Percentiles rank a stretch among this genome's conserved stretches.
Evolutionary conservation across 2,888 invertebrate genomes (phyloP).

Genomic region (Cosmorhoe ocellata): DNA sequence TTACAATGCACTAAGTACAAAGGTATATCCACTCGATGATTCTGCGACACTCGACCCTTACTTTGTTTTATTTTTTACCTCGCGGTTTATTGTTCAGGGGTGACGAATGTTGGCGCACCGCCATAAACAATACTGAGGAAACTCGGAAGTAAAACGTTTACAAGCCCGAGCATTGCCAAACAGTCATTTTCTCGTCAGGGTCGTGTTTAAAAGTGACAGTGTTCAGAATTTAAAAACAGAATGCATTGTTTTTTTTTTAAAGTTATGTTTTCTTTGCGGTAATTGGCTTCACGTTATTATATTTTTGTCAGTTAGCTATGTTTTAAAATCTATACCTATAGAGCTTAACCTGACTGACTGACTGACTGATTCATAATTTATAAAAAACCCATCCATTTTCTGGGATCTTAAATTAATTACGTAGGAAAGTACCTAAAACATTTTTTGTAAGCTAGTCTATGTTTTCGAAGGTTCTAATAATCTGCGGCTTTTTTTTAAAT

Average conservation of each 20-base stretch:
- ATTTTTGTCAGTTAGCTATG: no score
- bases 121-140: conserved; percentile 39
- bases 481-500: no score
- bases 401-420: no score
- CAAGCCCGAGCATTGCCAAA: conserved; percentile 8
- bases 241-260: conserved; percentile 2
- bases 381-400: no score
- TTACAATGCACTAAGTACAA: conserved; percentile 52
- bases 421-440: no score
- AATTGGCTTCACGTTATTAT: no score
- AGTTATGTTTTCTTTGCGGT: no score
- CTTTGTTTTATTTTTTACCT: conserved; percentile 61
- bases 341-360: no score
- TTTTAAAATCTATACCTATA: no score
- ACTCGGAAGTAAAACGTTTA: conserved; percentile 22
- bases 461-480: no score
- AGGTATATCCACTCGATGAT: conserved; percentile 46
- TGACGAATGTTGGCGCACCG: conserved; percentile 40
- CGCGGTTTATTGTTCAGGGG: conserved; percentile 54
- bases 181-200: conserved; percentile 15
- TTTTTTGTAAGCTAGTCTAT: no score
- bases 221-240: conserved; percentile 8
- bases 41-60: conserved; percentile 57
- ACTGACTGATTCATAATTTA: no score
- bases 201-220: conserved; percentile 8